Base-by-base conservation (phyloP, 2,797 vertebrate genomes). In the Novumbra hubbsi region DNA sequence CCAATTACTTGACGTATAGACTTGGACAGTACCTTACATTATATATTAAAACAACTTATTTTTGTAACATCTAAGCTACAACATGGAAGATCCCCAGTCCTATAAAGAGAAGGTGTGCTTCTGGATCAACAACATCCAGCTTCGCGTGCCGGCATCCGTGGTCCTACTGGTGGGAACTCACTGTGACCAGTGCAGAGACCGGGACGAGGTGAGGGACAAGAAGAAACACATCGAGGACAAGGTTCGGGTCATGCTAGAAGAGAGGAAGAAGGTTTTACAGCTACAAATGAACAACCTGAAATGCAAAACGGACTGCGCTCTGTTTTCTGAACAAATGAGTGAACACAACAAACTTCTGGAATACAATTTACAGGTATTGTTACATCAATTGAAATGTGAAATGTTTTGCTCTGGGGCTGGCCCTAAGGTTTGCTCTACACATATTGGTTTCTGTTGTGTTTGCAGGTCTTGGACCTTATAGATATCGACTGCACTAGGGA, bases 121-220 rank as follows among this genome's bases (percentile, higher is more conserved):
- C 85, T 95, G 93, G 92, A 92, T 94, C 73, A 94, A 85, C 73
- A 94, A 93, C 70, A 83, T 94, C 60, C 90, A 81, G 72, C 84
- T 94, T 85, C 75, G 88, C 66, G 92, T 94, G n/a, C 93, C 94
- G 8, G 86, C 90, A 55, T 92, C 90, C 0, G 91, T 94, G 71
- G 90, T 95, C 32, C 85, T 94, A 68, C 89, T 91, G 0, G 90
- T 93, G 75, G 94, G 92, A 67, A 94, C 92, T 17, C 94, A 94
- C 0, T 82, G 83, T 5, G 93, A 94, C 77, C 83, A 86, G 78
- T 94, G 93, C 66, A 64, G 0, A 48, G 76, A 88, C 74, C 27
- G 55, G 48, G 80, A 75, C 12, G 92, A 94, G 48, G 84, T 92
- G 62, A 77, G 79, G 49, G 74, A 83, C 71, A 95, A 93, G 86